These are phyloP conservation scores for Oligia fasciuncula DNA, from an alignment of 2,888 invertebrate genomes.

Conservation along the genomic window DNA sequence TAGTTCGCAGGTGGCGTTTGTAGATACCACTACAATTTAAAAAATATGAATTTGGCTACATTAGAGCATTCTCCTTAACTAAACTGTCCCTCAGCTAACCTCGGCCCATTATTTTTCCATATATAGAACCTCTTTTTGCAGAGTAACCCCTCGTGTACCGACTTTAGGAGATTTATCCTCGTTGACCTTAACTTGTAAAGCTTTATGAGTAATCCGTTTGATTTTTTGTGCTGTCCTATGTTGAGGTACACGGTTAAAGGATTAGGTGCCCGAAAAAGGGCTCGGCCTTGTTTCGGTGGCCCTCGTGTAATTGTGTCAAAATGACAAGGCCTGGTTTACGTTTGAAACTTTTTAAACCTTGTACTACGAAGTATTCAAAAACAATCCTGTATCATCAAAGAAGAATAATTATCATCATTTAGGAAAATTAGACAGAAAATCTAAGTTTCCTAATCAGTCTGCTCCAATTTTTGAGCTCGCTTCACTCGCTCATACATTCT, in stretches of 20 bases:
- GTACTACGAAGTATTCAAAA: background rate
- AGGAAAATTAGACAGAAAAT: too few species aligned
- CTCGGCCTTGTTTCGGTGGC: background rate
- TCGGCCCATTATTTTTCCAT: slow-evolving; percentile 51
- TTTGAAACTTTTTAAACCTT: background rate
- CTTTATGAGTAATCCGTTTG: slow-evolving; percentile 53
- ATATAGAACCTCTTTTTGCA: slow-evolving; percentile 49
- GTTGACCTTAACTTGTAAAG: slow-evolving; percentile 52
- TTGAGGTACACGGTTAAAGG: slow-evolving; percentile 25
- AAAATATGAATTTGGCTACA: background rate
- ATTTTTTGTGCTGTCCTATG: slow-evolving; percentile 43
- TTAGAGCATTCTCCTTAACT: slow-evolving; percentile 10
- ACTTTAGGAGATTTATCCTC: slow-evolving; percentile 58
- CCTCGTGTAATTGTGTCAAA: slow-evolving; percentile 17
- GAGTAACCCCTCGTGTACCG: slow-evolving; percentile 51
- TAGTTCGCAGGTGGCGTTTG: too few species aligned
- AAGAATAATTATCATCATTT: background rate
- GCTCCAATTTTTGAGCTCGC: background rate
- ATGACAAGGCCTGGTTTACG: background rate
- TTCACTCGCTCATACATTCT: background rate
- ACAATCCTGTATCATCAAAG: background rate
- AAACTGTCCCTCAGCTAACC: slow-evolving; percentile 51
- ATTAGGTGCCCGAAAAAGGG: slow-evolving; percentile 17
- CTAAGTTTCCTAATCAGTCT: background rate
- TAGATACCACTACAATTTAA: too few species aligned